Evolutionary conservation across 2,888 invertebrate genomes (phyloP).

Genomic region (Leucophenga montana): DNA sequence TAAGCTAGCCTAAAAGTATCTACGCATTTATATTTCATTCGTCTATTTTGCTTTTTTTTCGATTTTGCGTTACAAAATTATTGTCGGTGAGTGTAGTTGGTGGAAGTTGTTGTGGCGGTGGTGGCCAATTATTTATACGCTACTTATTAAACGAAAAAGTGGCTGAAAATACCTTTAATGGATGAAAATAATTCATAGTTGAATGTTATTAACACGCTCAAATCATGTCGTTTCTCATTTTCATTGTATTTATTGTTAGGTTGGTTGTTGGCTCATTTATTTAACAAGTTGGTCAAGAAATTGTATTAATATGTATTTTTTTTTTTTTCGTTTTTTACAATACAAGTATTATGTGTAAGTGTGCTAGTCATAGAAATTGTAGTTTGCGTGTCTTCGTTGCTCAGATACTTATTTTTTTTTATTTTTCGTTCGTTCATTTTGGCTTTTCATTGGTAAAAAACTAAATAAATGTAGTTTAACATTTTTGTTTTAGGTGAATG

Average conservation of each 20-base stretch:
- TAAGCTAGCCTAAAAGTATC: background rate
- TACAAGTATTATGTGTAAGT: conserved; percentile 7
- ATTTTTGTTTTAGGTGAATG: too few species aligned
- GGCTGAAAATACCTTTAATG: conserved; percentile 33
- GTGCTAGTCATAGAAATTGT: background rate
- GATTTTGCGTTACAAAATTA: conserved; percentile 16
- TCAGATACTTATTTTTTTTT: background rate
- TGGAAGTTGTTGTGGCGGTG: conserved; percentile 18
- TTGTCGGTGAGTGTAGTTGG: background rate
- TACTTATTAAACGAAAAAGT: conserved; percentile 41
- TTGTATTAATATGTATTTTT: background rate
- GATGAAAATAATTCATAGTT: conserved; percentile 40
- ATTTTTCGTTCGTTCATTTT: background rate
- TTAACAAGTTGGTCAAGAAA: conserved; percentile 16
- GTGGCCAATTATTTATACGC: conserved; percentile 62
- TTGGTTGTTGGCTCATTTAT: conserved; percentile 4
- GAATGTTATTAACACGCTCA: conserved; percentile 17
- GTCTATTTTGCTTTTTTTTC: background rate
- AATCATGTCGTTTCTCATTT: conserved; percentile 5
- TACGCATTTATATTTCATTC: background rate
- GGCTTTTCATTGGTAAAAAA: conserved; percentile 25
- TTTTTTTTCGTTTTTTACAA: background rate
- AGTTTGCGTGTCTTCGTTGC: too few species aligned
- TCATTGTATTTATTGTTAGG: background rate
- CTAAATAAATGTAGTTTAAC: too few species aligned